phyloP scores from a whole-genome alignment of 2,113 vertebrate species.

The Gopherus flavomarginatus region DNA sequence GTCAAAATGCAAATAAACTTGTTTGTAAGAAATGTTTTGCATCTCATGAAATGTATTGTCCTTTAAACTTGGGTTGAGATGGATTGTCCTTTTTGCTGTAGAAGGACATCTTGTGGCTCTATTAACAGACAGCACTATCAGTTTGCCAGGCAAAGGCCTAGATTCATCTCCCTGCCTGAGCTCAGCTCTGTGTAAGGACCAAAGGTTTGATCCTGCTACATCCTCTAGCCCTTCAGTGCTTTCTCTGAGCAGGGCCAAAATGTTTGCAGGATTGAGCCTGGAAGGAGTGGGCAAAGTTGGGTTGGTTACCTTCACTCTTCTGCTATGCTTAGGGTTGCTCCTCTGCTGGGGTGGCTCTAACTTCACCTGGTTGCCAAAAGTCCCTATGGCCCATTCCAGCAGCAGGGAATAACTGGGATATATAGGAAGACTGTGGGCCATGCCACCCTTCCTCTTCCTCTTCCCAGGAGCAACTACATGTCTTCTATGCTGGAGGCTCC shows the following conservation, averaged over 20 bases:
- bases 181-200: background rate
- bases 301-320: background rate
- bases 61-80: background rate
- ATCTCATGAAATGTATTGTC: background rate
- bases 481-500: background rate
- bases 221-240: background rate
- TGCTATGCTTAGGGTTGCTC: background rate
- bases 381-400: background rate
- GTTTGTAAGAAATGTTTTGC: conserved; percentile 75
- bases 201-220: background rate
- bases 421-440: background rate
- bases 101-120: background rate
- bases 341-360: background rate
- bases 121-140: background rate
- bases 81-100: accelerated
- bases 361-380: background rate
- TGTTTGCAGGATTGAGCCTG: background rate
- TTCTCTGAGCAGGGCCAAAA: background rate
- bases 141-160: background rate
- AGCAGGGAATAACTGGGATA: background rate
- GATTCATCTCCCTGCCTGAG: background rate
- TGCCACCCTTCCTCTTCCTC: background rate
- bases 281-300: background rate
- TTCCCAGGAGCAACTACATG: background rate
- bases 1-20: conserved; percentile 81